Conservation (phyloP, 2,797 vertebrate species). For the Cebuella pygmaea region DNA sequence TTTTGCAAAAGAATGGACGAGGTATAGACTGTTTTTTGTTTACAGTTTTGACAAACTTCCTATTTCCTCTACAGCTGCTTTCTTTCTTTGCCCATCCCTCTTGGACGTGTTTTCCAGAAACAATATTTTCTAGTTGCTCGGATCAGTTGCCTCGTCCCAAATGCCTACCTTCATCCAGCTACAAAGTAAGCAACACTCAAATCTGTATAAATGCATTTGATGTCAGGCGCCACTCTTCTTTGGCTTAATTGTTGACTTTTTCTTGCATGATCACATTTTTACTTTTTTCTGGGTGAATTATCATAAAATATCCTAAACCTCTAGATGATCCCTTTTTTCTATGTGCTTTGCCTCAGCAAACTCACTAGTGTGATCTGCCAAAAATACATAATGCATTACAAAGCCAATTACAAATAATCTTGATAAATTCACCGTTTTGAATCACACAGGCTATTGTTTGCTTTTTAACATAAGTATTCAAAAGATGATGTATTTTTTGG, state of each 20-base stretch:
- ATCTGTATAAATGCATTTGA: neutral
- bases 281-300: conserved; percentile 30
- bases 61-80: neutral
- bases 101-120: neutral
- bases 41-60: neutral
- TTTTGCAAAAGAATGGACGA: neutral
- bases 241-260: neutral
- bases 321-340: neutral
- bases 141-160: neutral
- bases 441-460: neutral
- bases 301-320: neutral
- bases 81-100: neutral
- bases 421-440: neutral
- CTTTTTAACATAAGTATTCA: neutral
- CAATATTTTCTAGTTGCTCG: neutral
- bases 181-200: neutral
- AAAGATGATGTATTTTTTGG: neutral
- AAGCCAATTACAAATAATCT: conserved; percentile 13
- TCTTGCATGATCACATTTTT: neutral
- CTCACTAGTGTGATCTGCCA: neutral
- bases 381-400: neutral
- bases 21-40: neutral
- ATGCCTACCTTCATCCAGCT: neutral
- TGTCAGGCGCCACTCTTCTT: neutral
- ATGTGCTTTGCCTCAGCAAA: neutral